These are phyloP conservation scores for Apoda limacodes DNA, from an alignment of 2,888 invertebrate genomes.

Conservation along the genomic window DNA sequence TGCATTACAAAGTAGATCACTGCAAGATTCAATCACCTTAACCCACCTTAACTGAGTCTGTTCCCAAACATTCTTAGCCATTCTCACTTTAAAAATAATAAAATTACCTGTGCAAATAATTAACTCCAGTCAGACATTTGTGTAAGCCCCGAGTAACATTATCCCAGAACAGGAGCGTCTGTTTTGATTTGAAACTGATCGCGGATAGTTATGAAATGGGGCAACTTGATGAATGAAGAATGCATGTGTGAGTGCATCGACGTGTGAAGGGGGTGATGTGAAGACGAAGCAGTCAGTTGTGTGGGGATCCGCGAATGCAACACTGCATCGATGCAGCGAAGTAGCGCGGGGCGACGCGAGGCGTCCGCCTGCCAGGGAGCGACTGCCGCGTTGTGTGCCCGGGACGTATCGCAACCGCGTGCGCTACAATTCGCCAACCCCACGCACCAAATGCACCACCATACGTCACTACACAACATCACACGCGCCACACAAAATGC, in stretches of 20 bases:
- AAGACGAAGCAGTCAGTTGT: conserved; percentile 27
- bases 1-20: no score
- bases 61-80: no score
- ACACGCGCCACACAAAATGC: conserved; percentile 31
- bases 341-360: conserved; percentile 49
- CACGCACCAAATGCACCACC: conserved; percentile 25
- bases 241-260: conserved; percentile 32
- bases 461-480: conserved; percentile 8
- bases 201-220: no score
- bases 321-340: conserved; percentile 43
- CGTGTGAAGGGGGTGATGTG: conserved; percentile 28
- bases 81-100: no score
- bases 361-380: conserved; percentile 57
- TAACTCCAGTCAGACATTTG: conserved; percentile 10
- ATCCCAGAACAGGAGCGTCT: no score
- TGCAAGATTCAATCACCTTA: no score
- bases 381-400: conserved; percentile 67
- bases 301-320: conserved; percentile 41
- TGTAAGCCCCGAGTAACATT: no score
- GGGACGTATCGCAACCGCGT: conserved; percentile 50
- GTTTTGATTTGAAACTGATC: no score
- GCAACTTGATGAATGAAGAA: conserved; percentile 55
- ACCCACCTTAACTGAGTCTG: no score
- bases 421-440: conserved; percentile 36
- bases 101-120: conserved; percentile 9